phyloP scores from a whole-genome alignment of 2,888 invertebrate genomes.

The Noctuana brunneofusca region DNA sequence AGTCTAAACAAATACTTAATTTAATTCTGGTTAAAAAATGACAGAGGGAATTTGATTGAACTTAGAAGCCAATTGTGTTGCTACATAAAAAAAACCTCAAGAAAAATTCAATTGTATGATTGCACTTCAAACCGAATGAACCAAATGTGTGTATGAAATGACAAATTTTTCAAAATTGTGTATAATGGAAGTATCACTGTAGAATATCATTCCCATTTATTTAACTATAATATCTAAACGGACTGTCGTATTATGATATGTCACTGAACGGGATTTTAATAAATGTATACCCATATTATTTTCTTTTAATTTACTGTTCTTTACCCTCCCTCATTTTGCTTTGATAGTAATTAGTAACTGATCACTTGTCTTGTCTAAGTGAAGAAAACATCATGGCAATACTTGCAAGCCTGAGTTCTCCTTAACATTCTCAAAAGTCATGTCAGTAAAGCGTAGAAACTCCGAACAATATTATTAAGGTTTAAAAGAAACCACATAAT shows the following conservation, averaged over 20 bases:
- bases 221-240: slow-evolving; percentile 43
- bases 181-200: slow-evolving; percentile 31
- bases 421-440: too few relatives aligned
- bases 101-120: slow-evolving; percentile 16
- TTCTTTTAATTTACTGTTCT: slow-evolving; percentile 8
- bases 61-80: background rate
- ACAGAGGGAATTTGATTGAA: background rate
- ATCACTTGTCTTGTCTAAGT: too few relatives aligned
- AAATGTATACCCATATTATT: slow-evolving; percentile 59
- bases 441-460: too few relatives aligned
- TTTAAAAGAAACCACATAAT: too few relatives aligned
- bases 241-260: slow-evolving; percentile 49
- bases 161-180: slow-evolving; percentile 25
- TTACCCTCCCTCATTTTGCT: too few relatives aligned
- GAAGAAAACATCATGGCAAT: too few relatives aligned
- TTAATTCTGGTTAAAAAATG: background rate
- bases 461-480: too few relatives aligned
- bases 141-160: slow-evolving; percentile 6
- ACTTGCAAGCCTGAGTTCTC: too few relatives aligned
- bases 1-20: background rate
- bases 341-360: too few relatives aligned
- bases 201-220: slow-evolving; percentile 36
- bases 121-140: slow-evolving; percentile 30
- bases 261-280: slow-evolving; percentile 60
- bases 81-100: slow-evolving; percentile 4